Conservation (phyloP, 1,140 invertebrate genomes). For the Bombus sylvicola region DNA sequence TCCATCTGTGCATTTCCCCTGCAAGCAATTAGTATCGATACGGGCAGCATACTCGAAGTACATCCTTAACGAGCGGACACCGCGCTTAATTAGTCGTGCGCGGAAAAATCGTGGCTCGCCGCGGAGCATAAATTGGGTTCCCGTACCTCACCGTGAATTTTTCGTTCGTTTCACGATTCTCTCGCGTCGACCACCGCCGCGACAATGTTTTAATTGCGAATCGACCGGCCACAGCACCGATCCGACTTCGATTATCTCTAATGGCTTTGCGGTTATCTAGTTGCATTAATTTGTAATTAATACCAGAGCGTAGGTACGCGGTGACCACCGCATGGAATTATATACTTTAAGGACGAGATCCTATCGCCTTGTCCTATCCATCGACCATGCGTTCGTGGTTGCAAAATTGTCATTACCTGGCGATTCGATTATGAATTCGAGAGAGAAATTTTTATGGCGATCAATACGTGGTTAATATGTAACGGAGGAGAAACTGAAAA, state of each 20-base stretch:
- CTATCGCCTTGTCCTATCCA: slow-evolving; percentile 35
- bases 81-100: slow-evolving; percentile 13
- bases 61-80: slow-evolving; percentile 23
- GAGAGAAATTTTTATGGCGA: background rate
- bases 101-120: background rate
- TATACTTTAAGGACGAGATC: slow-evolving; percentile 61
- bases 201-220: slow-evolving; percentile 46
- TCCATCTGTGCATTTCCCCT: slow-evolving; percentile 2
- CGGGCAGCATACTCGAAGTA: background rate
- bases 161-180: slow-evolving; percentile 7
- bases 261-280: slow-evolving; percentile 70
- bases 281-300: slow-evolving; percentile 78
- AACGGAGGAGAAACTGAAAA: no score
- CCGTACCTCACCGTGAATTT: background rate
- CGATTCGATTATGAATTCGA: background rate
- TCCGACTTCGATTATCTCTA: slow-evolving; percentile 70
- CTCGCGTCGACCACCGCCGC: slow-evolving; percentile 15
- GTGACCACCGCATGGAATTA: slow-evolving; percentile 58
- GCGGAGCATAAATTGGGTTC: slow-evolving; percentile 31
- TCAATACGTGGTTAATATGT: no score
- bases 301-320: slow-evolving; percentile 46
- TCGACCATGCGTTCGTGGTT: background rate
- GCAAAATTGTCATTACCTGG: background rate
- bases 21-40: slow-evolving; percentile 33
- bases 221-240: background rate